Evolutionary conservation across 2,888 invertebrate species (phyloP), one percentile per base, ranked within the genome.

Genomic region (Hypena proboscidalis): DNA sequence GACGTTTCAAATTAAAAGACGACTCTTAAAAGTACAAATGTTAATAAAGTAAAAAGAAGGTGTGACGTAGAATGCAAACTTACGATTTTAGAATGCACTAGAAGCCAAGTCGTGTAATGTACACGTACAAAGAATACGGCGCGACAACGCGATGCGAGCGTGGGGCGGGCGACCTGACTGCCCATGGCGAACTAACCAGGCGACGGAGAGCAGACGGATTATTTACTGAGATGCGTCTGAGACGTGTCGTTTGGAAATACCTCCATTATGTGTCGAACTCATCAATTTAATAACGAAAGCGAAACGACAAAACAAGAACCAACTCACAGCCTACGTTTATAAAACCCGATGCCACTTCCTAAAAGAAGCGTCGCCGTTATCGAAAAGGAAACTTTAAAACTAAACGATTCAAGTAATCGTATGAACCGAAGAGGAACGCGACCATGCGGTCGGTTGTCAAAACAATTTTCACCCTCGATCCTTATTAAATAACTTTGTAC

Each of bases 401-500:
- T 69, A 73, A 77, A 70, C 70, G 70, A 78, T 78, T 74, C 76
- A 74, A 72, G 64, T 70, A 74, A 72, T 73, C 66, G 63, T 74
- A 75, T 75, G 74, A 86, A 86, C 77, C 71, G 72, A 85, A 77
- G 68, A 71, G 74, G 71, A 82, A 82, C 74, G 73, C 77, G 80
- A 77, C 84, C 80, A 61, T 63, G 66, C 60, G 78, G 80, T 77
- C 85, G 78, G 77, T 78, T 78, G 75, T 79, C 77, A 64, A 74
- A 80, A 83, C 69, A 80, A 76, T 74, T 77, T 78, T 79, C 84
- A 83, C 81, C 83, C 78, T 82, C 85, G 82, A 83, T 84, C 83
- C 88, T 90, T 90, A 90, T 87, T 83, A 89, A 83, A 90, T 90
- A 89, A 90, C 90, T 91, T 91, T 91, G 91, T 91, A 92, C 91